Conservation (phyloP, 2,797 vertebrate genomes). For the Buceros bicornis region DNA sequence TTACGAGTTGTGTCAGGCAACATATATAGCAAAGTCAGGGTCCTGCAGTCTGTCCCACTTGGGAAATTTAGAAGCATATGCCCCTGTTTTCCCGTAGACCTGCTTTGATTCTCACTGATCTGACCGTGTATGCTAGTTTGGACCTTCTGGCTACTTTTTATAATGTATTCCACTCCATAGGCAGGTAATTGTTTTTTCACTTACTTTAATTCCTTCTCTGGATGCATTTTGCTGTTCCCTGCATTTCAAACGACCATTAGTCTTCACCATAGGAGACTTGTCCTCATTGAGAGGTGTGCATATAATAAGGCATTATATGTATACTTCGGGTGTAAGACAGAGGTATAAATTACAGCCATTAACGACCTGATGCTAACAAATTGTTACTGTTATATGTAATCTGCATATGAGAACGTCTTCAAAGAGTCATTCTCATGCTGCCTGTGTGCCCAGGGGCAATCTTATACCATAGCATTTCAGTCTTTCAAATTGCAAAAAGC, state of each 20-base stretch:
- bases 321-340: neutral
- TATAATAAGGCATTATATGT: neutral
- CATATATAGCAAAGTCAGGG: neutral
- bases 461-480: constrained; percentile 27
- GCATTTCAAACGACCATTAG: neutral
- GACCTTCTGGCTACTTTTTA: neutral
- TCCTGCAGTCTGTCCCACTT: neutral
- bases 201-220: neutral
- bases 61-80: neutral
- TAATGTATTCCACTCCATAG: neutral
- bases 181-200: neutral
- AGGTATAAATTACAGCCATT: constrained; percentile 40
- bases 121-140: neutral
- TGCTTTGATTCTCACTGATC: neutral
- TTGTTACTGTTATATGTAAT: constrained; percentile 62
- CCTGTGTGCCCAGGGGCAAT: constrained; percentile 38
- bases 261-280: neutral
- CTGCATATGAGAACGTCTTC: constrained; percentile 48
- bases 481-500: constrained; percentile 48
- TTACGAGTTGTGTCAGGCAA: neutral
- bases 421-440: constrained; percentile 47
- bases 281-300: neutral
- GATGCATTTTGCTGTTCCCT: neutral
- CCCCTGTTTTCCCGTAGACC: neutral
- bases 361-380: constrained; percentile 47